These are phyloP conservation scores for Ondatra zibethicus DNA, from an alignment of 2,113 vertebrate genomes.

Conservation along the genomic window DNA sequence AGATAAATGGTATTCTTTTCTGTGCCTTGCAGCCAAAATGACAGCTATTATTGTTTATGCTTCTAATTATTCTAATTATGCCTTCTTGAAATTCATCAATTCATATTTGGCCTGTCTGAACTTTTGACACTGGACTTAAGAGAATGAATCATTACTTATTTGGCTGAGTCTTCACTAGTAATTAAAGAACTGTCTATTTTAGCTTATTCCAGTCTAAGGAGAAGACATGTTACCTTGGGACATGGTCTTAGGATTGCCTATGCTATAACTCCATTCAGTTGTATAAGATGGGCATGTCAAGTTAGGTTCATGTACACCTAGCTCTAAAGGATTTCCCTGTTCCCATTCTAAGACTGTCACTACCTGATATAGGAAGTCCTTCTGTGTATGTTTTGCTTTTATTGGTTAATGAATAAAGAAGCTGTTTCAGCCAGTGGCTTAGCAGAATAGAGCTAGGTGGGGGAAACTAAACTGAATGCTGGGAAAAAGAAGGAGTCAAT, in stretches of 20 bases:
- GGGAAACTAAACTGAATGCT: too few relatives aligned
- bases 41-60: neutral
- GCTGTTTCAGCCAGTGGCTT: too few relatives aligned
- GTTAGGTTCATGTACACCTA: neutral
- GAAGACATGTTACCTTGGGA: neutral
- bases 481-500: too few relatives aligned
- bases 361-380: neutral
- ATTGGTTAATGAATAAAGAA: too few relatives aligned
- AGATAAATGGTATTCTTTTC: neutral
- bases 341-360: neutral
- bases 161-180: neutral
- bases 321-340: neutral
- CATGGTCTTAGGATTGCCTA: neutral
- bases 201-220: constrained; percentile 30
- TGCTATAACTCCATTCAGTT: neutral
- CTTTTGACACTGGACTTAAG: constrained; percentile 3
- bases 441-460: too few relatives aligned
- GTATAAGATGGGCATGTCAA: neutral
- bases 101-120: neutral
- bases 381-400: too few relatives aligned
- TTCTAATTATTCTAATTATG: neutral
- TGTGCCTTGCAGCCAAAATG: constrained; percentile 34
- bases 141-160: neutral
- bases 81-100: constrained; percentile 33
- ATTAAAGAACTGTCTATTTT: neutral